These are phyloP conservation scores for Macrocentrus cingulum DNA, from an alignment of 1,140 invertebrate genomes.

Conservation along the genomic window DNA sequence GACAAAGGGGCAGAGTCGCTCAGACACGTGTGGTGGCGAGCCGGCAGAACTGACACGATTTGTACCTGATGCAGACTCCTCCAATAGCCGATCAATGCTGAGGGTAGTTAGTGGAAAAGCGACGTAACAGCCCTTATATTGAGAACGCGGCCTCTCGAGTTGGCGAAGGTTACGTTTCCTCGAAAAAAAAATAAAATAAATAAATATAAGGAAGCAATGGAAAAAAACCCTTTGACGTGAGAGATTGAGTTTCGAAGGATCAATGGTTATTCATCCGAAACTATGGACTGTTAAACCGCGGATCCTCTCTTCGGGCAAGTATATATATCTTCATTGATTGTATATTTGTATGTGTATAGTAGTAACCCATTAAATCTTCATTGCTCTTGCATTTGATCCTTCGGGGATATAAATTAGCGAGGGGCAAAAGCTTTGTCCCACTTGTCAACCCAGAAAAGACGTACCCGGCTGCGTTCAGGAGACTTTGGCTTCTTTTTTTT, in stretches of 20 bases:
- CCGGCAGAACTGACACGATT: background rate
- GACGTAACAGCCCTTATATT: no score
- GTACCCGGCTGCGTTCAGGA: background rate
- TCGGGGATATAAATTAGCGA: slow-evolving; percentile 1
- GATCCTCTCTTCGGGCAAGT: slow-evolving; percentile 2
- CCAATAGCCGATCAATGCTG: no score
- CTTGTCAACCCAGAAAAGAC: slow-evolving; percentile 1
- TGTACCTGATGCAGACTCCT: background rate
- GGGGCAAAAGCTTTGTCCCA: slow-evolving; percentile 4
- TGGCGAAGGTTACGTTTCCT: no score
- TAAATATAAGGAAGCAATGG: background rate
- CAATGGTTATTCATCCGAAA: background rate
- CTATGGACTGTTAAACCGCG: background rate
- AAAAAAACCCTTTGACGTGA: background rate
- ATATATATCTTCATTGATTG: background rate
- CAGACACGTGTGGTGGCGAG: background rate
- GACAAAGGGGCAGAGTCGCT: background rate
- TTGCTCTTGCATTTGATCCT: background rate
- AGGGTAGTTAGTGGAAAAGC: no score
- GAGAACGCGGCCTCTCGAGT: no score
- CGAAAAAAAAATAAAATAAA: background rate
- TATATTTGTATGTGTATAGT: no score
- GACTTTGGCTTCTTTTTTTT: background rate
- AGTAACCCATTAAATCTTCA: background rate
- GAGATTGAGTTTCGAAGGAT: background rate